Base-by-base conservation (phyloP, 2,797 vertebrate species). In the Crenuchus spilurus region DNA sequence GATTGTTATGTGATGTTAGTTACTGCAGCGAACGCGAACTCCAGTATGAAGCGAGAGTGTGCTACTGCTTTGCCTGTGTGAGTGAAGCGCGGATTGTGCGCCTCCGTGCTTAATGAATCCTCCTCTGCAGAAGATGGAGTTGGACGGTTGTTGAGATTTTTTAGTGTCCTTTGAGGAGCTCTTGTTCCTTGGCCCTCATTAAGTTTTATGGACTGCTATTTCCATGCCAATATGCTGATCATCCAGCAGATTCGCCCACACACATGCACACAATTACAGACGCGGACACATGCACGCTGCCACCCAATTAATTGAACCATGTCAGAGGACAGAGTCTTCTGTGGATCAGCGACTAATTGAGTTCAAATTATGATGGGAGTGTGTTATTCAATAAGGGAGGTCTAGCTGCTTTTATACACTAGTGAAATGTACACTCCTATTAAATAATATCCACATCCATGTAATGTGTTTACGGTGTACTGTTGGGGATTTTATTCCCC, bases 171-270 rank as follows among this genome's bases (percentile, higher is more conserved):
- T 69, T 63, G 20, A 76, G 14, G 35, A 26, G 46, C 39, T 44
- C 65, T 58, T 76, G 22, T 70, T 64, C 35, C 52, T 30, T 74
- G 58, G 30, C 70, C 64, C 81, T 88, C 82, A 80, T 88, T 88
- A 88, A 84, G 78, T 86, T 89, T 89, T 89, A 87, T 88, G 79
- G 85, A 85, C 84, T 85, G 77, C 82, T 85, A 82, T 77, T 79
- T 76, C 72, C 16, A 44, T 78, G 73, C 81, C 84, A 82, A 84
- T 86, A 81, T 87, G 80, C 89, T 86, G 84, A 90, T 83, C 78
- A 57, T 80, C 72, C 83, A 82, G 76, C 83, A 80, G 87, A 80
- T 67, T 48, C 46, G 14, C 10, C 39, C 74, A 18, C 24, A 57
- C 64, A 41, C 5, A n/a, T n/a, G 18, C 60, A 66, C 46, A 0